Conservation (phyloP, 2,888 invertebrate species). For the Agrotis exclamationis region DNA sequence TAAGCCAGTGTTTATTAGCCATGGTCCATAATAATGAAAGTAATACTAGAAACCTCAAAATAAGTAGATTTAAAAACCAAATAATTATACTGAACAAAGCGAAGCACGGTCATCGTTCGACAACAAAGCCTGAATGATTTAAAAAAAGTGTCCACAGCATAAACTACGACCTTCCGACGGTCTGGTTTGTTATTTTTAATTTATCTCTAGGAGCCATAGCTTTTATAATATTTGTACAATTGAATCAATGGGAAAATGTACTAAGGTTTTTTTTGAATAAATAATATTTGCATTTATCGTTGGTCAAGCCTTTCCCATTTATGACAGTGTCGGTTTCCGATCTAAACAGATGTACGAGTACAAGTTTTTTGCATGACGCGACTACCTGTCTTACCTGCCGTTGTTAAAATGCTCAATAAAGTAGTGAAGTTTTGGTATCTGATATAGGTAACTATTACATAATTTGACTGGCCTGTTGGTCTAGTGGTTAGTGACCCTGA, state of each 20-base stretch:
- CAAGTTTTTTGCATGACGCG: too few species aligned
- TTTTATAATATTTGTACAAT: slow-evolving; percentile 6
- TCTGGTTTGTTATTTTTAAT: slow-evolving; percentile 41
- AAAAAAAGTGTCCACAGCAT: slow-evolving; percentile 1
- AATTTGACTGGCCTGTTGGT: too few species aligned
- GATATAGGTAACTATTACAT: too few species aligned
- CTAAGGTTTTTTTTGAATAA: not conserved
- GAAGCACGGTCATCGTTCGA: not conserved
- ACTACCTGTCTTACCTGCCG: too few species aligned
- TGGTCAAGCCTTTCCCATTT: too few species aligned
- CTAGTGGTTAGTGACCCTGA: too few species aligned
- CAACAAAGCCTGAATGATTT: not conserved
- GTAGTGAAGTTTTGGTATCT: too few species aligned
- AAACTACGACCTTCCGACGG: not conserved
- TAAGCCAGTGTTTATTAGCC: not conserved
- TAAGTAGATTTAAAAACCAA: not conserved
- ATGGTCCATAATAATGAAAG: not conserved
- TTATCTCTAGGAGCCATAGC: slow-evolving; percentile 14
- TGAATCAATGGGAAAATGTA: not conserved
- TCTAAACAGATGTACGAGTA: too few species aligned
- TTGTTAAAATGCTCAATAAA: too few species aligned
- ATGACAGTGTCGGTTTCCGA: too few species aligned
- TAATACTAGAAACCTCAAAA: too few species aligned
- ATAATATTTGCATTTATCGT: too few species aligned
- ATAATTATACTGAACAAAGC: not conserved